Evolutionary conservation across 2,797 vertebrate genomes (phyloP).

Genomic region (Pseudomugil tenellus): DNA sequence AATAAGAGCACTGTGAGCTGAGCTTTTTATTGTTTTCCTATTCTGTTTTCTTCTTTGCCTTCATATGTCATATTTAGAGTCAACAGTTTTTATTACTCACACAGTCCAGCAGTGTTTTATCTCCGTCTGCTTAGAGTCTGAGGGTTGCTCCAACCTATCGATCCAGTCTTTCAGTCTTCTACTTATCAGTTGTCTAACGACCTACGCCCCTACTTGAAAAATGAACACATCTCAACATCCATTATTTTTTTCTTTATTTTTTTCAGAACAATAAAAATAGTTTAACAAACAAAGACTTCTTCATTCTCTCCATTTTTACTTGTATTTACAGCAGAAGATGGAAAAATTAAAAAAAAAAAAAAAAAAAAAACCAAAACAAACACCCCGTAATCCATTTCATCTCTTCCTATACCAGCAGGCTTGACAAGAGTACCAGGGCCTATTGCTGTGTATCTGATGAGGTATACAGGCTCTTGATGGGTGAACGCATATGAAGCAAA

Average conservation of each 20-base stretch:
- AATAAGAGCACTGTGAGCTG: constrained; percentile 17
- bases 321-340: constrained; percentile 82
- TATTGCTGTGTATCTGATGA: constrained; percentile 83
- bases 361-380: constrained; percentile 44
- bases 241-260: constrained; percentile 69
- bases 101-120: constrained; percentile 18
- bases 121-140: constrained; percentile 26
- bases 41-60: constrained; percentile 6
- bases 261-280: constrained; percentile 87
- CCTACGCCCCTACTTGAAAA: neutral
- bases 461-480: constrained; percentile 82
- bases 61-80: constrained; percentile 19
- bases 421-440: constrained; percentile 65
- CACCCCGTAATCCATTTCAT: constrained; percentile 72
- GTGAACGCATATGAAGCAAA: constrained; percentile 55
- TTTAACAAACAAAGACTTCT: constrained; percentile 86
- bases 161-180: constrained; percentile 39
- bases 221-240: constrained; percentile 23
- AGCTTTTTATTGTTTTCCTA: no score
- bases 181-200: constrained; percentile 19
- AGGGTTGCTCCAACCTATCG: constrained; percentile 44
- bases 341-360: no score
- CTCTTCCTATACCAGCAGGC: constrained; percentile 59
- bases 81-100: constrained; percentile 5
- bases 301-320: constrained; percentile 79